These are phyloP conservation scores for Philantomba maxwellii DNA, from an alignment of 2,113 vertebrate species.

Conservation along the genomic window DNA sequence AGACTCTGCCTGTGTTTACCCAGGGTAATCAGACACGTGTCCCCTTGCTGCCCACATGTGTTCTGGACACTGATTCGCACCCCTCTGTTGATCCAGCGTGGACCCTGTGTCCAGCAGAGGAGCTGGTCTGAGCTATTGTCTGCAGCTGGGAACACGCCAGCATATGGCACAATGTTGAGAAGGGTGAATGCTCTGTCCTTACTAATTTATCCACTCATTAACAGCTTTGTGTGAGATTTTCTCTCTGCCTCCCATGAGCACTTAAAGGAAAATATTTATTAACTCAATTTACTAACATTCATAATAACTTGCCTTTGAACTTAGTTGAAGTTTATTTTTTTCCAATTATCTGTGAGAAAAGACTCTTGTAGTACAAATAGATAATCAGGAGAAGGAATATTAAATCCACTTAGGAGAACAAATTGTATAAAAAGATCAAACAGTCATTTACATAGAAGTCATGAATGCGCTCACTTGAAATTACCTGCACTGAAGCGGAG, in stretches of 20 bases:
- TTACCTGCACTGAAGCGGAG: background rate
- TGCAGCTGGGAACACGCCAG: background rate
- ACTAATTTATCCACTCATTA: background rate
- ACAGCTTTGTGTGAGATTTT: background rate
- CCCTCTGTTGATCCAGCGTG: background rate
- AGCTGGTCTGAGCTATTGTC: background rate
- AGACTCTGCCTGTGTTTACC: background rate
- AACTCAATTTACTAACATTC: background rate
- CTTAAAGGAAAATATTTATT: background rate
- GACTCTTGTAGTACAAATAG: background rate
- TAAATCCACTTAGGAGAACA: background rate
- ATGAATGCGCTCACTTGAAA: background rate
- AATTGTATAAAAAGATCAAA: background rate
- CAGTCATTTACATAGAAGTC: background rate
- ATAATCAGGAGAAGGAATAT: background rate
- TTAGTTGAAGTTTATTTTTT: background rate
- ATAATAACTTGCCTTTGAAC: background rate
- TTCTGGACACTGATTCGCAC: background rate
- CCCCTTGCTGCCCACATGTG: background rate
- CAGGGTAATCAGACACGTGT: rapidly evolving
- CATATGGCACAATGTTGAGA: rapidly evolving
- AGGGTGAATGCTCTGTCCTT: background rate
- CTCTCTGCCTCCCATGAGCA: background rate
- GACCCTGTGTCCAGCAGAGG: background rate
- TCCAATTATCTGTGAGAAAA: background rate